These are phyloP conservation scores for Yponomeuta sedellus DNA, from an alignment of 2,888 invertebrate genomes.

Conservation along the genomic window DNA sequence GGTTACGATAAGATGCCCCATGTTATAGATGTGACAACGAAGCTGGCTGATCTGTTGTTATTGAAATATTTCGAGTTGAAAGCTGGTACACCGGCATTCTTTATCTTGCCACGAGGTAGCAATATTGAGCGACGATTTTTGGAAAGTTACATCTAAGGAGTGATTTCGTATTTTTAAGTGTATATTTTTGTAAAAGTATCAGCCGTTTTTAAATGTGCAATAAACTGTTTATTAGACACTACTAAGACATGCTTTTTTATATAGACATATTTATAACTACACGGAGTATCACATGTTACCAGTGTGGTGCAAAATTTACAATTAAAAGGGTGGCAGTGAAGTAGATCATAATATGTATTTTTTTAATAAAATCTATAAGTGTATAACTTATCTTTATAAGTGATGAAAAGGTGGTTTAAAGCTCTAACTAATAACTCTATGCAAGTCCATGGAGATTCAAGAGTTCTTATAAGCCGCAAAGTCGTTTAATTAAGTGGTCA, in stretches of 20 bases:
- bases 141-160: conserved; percentile 55
- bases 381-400: too few species aligned
- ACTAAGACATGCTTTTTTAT: not conserved
- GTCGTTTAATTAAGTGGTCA: too few species aligned
- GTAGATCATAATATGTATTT: too few species aligned
- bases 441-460: too few species aligned
- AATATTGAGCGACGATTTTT: conserved; percentile 76
- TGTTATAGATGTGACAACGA: conserved; percentile 71
- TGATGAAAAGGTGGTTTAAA: too few species aligned
- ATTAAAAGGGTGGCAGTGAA: too few species aligned
- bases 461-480: too few species aligned
- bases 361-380: too few species aligned
- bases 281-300: too few species aligned
- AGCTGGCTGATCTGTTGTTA: conserved; percentile 77
- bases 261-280: not conserved
- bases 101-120: conserved; percentile 76
- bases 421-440: too few species aligned
- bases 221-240: not conserved
- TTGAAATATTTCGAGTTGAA: conserved; percentile 77
- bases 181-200: conserved; percentile 11
- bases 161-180: conserved; percentile 12
- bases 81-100: conserved; percentile 81
- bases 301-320: too few species aligned
- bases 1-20: conserved; percentile 78
- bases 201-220: not conserved